These are phyloP conservation scores for Hipposideros larvatus DNA, from an alignment of 2,797 vertebrate species.

Conservation along the genomic window DNA sequence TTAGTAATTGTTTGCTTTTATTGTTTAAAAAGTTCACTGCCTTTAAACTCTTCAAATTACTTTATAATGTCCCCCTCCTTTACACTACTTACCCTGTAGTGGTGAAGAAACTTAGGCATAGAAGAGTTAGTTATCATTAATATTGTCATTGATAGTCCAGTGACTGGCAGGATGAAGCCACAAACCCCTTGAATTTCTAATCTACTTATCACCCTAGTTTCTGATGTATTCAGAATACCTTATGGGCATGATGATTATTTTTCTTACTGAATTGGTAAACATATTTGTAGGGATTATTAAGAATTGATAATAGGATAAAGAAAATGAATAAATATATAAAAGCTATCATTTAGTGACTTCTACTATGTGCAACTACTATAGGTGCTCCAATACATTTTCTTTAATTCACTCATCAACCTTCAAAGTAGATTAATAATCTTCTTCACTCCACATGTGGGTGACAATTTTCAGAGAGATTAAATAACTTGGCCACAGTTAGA, in stretches of 20 bases:
- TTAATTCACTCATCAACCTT: background rate
- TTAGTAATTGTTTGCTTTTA: background rate
- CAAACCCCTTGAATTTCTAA: background rate
- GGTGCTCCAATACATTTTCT: background rate
- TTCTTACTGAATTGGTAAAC: background rate
- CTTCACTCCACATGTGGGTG: background rate
- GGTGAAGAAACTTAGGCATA: background rate
- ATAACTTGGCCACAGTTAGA: background rate
- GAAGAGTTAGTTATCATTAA: background rate
- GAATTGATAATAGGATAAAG: constrained; percentile 8
- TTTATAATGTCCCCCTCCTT: background rate
- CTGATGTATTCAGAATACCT: background rate
- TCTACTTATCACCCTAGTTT: background rate
- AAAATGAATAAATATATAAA: constrained; percentile 51
- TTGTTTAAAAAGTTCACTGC: constrained; percentile 21
- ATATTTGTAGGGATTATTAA: constrained; percentile 22
- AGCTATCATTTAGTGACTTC: background rate
- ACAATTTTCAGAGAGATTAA: background rate
- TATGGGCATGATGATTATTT: background rate
- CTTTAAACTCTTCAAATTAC: background rate
- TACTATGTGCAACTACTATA: background rate
- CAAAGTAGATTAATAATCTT: background rate
- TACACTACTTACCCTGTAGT: background rate
- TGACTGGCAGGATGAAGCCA: background rate
- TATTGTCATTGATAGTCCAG: background rate